phyloP scores from a whole-genome alignment of 64 coral and sea anemone species.

The Acropora yongei region DNA sequence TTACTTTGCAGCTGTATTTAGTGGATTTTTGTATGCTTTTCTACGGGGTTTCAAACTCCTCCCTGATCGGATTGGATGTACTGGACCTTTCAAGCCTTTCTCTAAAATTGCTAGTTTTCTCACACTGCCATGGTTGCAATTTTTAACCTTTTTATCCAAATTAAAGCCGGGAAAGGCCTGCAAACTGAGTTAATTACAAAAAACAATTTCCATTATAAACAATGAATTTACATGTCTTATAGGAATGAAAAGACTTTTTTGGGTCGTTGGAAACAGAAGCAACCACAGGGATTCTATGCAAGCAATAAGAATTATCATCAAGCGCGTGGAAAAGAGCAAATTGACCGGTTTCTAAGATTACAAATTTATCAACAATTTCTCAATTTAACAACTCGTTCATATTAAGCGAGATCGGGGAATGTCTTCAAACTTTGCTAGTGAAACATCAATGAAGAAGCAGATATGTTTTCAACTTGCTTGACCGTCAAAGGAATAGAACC shows the following conservation, averaged over 20 bases:
- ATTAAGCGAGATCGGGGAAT: not conserved
- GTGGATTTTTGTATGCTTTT: too few relatives aligned
- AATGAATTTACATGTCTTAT: not conserved
- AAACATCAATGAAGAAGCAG: not conserved
- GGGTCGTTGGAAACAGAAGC: not conserved
- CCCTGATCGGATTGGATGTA: too few relatives aligned
- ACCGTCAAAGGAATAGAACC: constrained; percentile 4
- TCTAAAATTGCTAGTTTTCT: too few relatives aligned
- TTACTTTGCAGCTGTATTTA: too few relatives aligned
- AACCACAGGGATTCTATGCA: not conserved
- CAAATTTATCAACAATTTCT: not conserved
- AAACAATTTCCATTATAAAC: not conserved
- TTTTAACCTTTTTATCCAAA: too few relatives aligned
- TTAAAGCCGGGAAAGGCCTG: not conserved
- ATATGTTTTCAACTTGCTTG: not conserved
- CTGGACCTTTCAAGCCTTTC: too few relatives aligned
- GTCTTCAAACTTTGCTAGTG: not conserved
- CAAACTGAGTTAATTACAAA: not conserved
- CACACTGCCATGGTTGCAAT: too few relatives aligned
- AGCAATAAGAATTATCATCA: not conserved
- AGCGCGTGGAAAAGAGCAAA: not conserved
- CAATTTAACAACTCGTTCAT: not conserved
- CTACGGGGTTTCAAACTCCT: too few relatives aligned
- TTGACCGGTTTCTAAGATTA: constrained; percentile 3
- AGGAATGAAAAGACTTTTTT: not conserved